phyloP scores from a whole-genome alignment of 2,797 vertebrate genomes.

The Myotis vivesi region DNA sequence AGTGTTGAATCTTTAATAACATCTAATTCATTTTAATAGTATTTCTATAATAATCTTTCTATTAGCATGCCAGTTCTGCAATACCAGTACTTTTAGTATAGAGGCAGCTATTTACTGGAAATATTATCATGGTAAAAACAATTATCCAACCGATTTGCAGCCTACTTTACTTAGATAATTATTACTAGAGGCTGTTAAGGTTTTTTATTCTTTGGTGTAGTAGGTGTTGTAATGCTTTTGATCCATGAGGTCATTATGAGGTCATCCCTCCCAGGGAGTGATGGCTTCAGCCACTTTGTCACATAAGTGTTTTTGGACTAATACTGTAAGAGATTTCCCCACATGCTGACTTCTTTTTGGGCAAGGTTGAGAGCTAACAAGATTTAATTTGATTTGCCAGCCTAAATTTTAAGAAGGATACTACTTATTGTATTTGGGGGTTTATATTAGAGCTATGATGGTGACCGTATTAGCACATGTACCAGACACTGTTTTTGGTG shows the following conservation, averaged over 20 bases:
- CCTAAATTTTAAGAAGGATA: conserved; percentile 25
- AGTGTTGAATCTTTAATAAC: conserved; percentile 75
- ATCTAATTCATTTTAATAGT: conserved; percentile 75
- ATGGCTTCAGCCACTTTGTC: conserved; percentile 27
- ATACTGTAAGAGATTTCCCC: background rate
- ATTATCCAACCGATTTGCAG: conserved; percentile 46
- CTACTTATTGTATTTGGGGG: background rate
- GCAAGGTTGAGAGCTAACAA: background rate
- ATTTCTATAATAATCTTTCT: conserved; percentile 75
- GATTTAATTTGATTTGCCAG: conserved; percentile 21
- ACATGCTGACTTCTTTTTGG: conserved; percentile 37
- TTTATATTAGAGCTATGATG: background rate
- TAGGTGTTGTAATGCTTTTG: conserved; percentile 59
- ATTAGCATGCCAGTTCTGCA: conserved; percentile 66
- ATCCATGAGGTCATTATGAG: conserved; percentile 60
- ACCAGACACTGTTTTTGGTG: background rate
- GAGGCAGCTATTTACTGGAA: conserved; percentile 57
- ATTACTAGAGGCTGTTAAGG: background rate
- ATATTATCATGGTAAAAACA: conserved; percentile 47
- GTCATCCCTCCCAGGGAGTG: background rate
- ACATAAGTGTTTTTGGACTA: conserved; percentile 40
- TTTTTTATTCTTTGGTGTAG: conserved; percentile 46
- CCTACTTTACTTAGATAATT: conserved; percentile 58
- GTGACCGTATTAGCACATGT: conserved; percentile 23
- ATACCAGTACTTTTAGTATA: conserved; percentile 55